phyloP scores from a whole-genome alignment of 64 coral and sea anemone genomes.

The Cladopsammia gracilis region DNA sequence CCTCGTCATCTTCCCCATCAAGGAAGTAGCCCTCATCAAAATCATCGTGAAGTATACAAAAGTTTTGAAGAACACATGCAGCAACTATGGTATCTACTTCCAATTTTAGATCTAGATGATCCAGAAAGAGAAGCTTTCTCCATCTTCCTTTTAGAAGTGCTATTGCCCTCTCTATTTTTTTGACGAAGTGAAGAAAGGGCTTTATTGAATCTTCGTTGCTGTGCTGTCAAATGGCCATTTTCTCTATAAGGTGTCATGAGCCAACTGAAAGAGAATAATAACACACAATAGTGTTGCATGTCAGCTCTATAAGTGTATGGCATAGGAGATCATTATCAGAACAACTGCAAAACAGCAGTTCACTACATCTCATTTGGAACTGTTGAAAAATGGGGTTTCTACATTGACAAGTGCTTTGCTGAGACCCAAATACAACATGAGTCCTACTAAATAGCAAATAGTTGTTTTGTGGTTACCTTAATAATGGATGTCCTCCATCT shows the following conservation, averaged over 20 bases:
- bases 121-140: constrained; percentile 54
- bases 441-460: no score
- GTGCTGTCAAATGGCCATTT: background rate
- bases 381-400: no score
- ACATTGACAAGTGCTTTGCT: no score
- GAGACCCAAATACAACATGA: no score
- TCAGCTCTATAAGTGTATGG: no score
- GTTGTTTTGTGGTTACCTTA: background rate
- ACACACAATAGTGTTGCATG: background rate
- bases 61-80: constrained; percentile 77
- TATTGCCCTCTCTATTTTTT: constrained; percentile 53
- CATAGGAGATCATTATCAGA: background rate
- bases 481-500: constrained; percentile 21
- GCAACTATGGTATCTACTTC: constrained; percentile 32
- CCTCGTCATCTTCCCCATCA: constrained; percentile 44
- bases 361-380: no score
- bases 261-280: constrained; percentile 18
- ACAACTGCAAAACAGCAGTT: constrained; percentile 19
- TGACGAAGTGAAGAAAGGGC: constrained; percentile 4
- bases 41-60: constrained; percentile 57
- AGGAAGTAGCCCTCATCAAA: constrained; percentile 48
- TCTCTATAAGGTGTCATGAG: constrained; percentile 15
- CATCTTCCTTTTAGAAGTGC: constrained; percentile 76
- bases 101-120: constrained; percentile 61
- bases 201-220: constrained; percentile 15